Percentiles rank a stretch among this genome's conserved stretches.
Evolutionary conservation across 2,797 vertebrate species (phyloP).

Genomic region (Remorina albescens): DNA sequence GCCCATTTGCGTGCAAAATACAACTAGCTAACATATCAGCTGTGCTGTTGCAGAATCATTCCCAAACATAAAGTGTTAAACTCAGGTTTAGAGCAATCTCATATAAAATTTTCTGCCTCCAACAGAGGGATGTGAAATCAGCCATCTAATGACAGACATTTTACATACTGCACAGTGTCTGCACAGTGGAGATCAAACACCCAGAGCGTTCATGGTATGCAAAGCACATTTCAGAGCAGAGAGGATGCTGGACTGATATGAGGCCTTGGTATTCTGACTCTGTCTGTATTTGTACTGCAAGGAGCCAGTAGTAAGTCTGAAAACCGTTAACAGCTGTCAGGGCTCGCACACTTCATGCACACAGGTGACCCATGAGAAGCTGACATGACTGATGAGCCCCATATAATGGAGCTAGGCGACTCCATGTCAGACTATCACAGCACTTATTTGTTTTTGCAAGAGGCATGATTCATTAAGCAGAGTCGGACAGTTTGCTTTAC

Average conservation of each 20-base stretch:
- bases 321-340: background rate
- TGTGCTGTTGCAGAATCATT: background rate
- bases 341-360: background rate
- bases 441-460: conserved; percentile 33
- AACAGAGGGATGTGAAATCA: background rate
- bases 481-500: conserved; percentile 8
- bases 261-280: background rate
- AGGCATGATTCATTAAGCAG: conserved; percentile 3
- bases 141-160: background rate
- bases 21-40: background rate
- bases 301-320: background rate
- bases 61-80: background rate
- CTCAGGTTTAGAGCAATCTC: background rate
- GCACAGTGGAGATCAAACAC: background rate
- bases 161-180: background rate
- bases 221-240: background rate
- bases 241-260: background rate
- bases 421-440: background rate
- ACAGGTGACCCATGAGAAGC: conserved; percentile 1
- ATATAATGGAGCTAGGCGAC: background rate
- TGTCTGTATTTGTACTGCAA: background rate
- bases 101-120: background rate
- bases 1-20: background rate
- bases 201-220: background rate
- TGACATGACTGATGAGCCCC: conserved; percentile 11